phyloP scores from a whole-genome alignment of 2,888 invertebrate species.

The Trichogramma evanescens region DNA sequence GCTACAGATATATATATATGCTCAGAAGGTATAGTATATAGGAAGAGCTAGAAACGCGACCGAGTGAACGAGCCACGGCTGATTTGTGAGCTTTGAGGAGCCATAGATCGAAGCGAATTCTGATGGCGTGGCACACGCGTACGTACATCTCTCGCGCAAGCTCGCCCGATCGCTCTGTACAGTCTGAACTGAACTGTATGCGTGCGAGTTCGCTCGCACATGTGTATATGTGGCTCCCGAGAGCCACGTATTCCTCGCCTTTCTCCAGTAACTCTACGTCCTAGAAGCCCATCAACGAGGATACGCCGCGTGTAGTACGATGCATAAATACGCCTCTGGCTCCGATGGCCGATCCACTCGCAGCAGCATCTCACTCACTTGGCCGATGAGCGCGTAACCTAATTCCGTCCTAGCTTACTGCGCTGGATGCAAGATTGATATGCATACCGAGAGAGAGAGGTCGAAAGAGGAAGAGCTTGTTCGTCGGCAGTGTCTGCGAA shows the following conservation, averaged over 20 bases:
- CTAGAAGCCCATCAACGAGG: conserved; percentile 31
- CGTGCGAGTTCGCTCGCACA: too few species aligned
- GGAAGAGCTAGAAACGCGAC: not conserved
- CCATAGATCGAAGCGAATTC: conserved; percentile 36
- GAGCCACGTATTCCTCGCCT: conserved; percentile 39
- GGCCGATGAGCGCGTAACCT: conserved; percentile 24
- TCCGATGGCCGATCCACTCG: not conserved
- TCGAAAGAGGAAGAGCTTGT: too few species aligned
- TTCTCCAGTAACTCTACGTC: conserved; percentile 27
- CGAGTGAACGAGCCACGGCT: conserved; percentile 21
- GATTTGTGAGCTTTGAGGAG: conserved; percentile 39
- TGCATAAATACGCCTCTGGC: conserved; percentile 8
- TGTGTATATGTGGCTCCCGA: conserved; percentile 29
- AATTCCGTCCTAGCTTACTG: conserved; percentile 13
- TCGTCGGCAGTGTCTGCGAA: too few species aligned
- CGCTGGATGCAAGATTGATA: not conserved
- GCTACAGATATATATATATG: too few species aligned
- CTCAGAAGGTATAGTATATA: not conserved
- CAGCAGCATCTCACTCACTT: not conserved
- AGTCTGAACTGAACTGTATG: too few species aligned
- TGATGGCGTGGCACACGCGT: conserved; percentile 25
- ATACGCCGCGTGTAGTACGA: conserved; percentile 15
- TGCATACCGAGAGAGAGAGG: too few species aligned
- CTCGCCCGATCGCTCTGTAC: too few species aligned
- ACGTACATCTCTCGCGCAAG: too few species aligned